A percentile compares a stretch with the other conserved stretches of the same genome.
phyloP scores from a whole-genome alignment of 2,113 vertebrate species.

The Proterorhinus semilunaris region DNA sequence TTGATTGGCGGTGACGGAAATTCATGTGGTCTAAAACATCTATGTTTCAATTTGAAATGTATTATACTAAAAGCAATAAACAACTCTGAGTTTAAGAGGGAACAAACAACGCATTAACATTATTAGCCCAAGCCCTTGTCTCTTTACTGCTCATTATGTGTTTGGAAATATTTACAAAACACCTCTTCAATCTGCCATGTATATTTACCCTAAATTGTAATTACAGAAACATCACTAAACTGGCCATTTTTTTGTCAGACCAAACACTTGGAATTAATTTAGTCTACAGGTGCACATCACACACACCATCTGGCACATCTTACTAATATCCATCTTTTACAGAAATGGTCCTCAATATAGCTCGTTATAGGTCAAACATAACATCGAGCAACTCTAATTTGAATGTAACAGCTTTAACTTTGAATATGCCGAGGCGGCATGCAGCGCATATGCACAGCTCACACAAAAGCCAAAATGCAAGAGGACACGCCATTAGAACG shows the following conservation, averaged over 20 bases:
- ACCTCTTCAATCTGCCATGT: background rate
- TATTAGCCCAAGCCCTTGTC: background rate
- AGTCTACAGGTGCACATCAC: conserved; percentile 37
- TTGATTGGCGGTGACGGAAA: too few relatives aligned
- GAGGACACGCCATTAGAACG: conserved; percentile 14
- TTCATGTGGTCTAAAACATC: too few relatives aligned
- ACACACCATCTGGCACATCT: conserved; percentile 35
- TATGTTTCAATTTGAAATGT: too few relatives aligned
- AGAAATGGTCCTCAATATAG: conserved; percentile 12
- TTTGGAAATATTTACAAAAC: background rate
- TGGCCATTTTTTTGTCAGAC: conserved; percentile 6
- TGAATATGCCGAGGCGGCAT: background rate
- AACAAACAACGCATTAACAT: too few relatives aligned
- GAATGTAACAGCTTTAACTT: background rate
- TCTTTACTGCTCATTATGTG: background rate
- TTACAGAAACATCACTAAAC: conserved; percentile 16
- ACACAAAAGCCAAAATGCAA: background rate
- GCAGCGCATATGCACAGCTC: background rate
- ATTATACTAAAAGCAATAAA: too few relatives aligned
- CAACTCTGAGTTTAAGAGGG: too few relatives aligned
- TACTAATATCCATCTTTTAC: conserved; percentile 26
- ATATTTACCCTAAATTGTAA: conserved; percentile 9
- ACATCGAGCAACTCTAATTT: background rate
- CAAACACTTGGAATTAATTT: conserved; percentile 12
- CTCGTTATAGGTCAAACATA: conserved; percentile 1